Evolutionary conservation across 2,888 invertebrate species (phyloP), one percentile per base, ranked within the genome.

Genomic region (Geotrupes spiniger): DNA sequence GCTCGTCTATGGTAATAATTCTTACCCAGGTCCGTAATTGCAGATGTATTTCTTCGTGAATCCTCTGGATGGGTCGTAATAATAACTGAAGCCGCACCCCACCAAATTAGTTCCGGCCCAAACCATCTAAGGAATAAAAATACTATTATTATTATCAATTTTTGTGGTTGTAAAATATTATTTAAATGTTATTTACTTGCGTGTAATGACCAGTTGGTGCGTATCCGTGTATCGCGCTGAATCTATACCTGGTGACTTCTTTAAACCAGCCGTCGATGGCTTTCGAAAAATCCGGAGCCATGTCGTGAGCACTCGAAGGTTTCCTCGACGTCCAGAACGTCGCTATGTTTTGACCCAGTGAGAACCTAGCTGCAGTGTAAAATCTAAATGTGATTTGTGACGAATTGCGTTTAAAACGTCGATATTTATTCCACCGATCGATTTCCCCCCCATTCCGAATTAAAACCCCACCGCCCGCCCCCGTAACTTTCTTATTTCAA

Each of bases 21-120:
- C 74, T 72, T 73, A 82, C 81, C 85, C 85, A 8, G 90, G 88
- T 44, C 89, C 89, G 65, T 90, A 90, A 75, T 90, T 90, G 78
- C 90, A 91, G 43, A 90, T 86, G 73, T 89, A 90, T 50, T 88
- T 79, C 71, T 88, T 89, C 57, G 87, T 87, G 71, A 87, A 89
- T 59, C 90, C 89, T 59, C 81, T 75, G 2, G 70, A 55, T 1
- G 81, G 78, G 63, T 89, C 87, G 65, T 85, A 85, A 74, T 88
- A 93, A 73, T 85, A 89, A 0, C 90, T 81, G 69, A 82, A 92
- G 17, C 93, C 93, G 68, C 93, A 94, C 48, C 94, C 94, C 43
- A 94, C 81, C 57, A 86, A 78, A 65, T 85, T 85, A 8, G 92
- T 89, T 67, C 88, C 85, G 47, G 89, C 88, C 93, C 93, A 94